A percentile compares a stretch with the other conserved stretches of the same genome.
These are phyloP conservation scores for Epistrophe grossulariae DNA, from an alignment of 2,888 invertebrate genomes.

Conservation along the genomic window DNA sequence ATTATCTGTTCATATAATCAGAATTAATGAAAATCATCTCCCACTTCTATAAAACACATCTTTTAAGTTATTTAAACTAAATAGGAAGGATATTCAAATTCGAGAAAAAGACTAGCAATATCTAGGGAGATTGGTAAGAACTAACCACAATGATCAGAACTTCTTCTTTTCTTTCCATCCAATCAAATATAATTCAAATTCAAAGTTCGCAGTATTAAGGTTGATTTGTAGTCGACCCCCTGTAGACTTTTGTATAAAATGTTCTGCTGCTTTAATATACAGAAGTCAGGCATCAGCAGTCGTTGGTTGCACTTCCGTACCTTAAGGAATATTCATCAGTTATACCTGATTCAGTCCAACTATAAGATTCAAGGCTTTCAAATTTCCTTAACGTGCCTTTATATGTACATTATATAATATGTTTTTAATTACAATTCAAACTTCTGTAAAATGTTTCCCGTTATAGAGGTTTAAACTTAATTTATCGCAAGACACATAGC, in stretches of 20 bases:
- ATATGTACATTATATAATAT: constrained; percentile 21
- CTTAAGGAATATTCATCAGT: neutral
- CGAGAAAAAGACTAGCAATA: too few relatives aligned
- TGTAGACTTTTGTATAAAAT: constrained; percentile 5
- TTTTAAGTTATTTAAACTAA: too few relatives aligned
- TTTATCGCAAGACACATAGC: constrained; percentile 34
- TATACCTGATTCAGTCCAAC: neutral
- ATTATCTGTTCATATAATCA: too few relatives aligned
- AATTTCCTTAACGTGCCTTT: constrained; percentile 1
- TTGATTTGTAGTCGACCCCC: neutral
- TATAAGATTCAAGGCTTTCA: neutral
- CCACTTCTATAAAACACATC: too few relatives aligned
- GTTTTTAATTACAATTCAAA: constrained; percentile 53
- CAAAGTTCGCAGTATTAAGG: constrained; percentile 1
- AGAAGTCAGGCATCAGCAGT: neutral
- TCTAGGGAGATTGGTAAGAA: neutral
- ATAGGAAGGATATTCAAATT: too few relatives aligned
- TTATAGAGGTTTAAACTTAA: constrained; percentile 53
- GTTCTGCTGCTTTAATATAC: neutral
- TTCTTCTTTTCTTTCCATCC: neutral
- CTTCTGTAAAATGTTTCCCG: constrained; percentile 55
- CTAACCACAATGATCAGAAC: neutral
- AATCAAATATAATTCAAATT: neutral
- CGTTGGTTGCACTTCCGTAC: neutral
- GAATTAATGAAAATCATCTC: too few relatives aligned